A percentile compares a stretch with the other conserved stretches of the same genome.
Evolutionary conservation across 2,113 vertebrate species (phyloP).

Genomic region (Tympanuchus pallidicinctus): DNA sequence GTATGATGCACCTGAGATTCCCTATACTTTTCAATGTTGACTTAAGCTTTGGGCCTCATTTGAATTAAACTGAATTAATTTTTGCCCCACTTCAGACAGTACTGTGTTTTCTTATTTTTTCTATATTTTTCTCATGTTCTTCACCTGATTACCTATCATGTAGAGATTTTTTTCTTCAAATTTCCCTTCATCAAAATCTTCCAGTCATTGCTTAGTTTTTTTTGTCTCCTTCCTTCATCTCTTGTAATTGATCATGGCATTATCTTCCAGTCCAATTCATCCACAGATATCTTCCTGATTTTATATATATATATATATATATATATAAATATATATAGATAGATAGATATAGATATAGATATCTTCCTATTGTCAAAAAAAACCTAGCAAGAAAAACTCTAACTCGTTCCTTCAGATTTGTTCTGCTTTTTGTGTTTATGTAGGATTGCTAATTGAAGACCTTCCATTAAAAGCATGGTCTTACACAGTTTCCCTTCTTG

Average conservation of each 20-base stretch:
- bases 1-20: slow-evolving; percentile 76
- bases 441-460: background rate
- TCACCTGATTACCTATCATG: background rate
- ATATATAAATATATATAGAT: too few relatives aligned
- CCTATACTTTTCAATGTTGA: background rate
- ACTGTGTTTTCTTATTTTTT: background rate
- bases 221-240: background rate
- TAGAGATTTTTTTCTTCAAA: background rate
- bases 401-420: background rate
- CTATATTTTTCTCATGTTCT: background rate
- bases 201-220: background rate
- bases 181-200: background rate
- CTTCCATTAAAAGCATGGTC: background rate
- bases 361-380: background rate
- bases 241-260: background rate
- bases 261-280: background rate
- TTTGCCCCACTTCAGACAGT: background rate
- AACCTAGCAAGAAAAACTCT: background rate
- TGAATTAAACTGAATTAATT: background rate
- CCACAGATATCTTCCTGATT: background rate
- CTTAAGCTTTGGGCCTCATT: background rate
- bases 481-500: background rate
- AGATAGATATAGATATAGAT: too few relatives aligned
- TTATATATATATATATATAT: too few relatives aligned
- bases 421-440: background rate